These are phyloP conservation scores for Micrastur ruficollis DNA, from an alignment of 2,797 vertebrate genomes.

Conservation along the genomic window DNA sequence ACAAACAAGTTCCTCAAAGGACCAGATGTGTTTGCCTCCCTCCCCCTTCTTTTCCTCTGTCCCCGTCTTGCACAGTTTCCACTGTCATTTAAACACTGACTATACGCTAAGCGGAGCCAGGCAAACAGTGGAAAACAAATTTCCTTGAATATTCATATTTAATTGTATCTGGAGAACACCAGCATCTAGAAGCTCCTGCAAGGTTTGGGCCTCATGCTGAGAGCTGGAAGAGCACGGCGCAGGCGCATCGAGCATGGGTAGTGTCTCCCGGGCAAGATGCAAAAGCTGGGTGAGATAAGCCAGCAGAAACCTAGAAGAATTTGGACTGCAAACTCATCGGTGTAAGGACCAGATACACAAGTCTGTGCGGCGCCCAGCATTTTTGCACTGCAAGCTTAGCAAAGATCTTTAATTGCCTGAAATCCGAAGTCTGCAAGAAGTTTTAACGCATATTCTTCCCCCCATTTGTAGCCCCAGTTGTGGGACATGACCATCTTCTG, in stretches of 20 bases:
- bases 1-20: neutral
- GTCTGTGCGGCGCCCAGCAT: neutral
- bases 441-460: neutral
- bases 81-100: neutral
- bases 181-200: neutral
- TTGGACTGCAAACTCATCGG: neutral
- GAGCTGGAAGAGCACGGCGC: neutral
- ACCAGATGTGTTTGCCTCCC: neutral
- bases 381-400: neutral
- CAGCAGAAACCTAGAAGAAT: neutral
- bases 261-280: neutral
- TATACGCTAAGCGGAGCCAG: neutral
- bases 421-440: neutral
- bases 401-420: neutral
- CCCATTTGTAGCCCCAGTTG: neutral
- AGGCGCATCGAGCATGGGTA: neutral
- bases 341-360: neutral
- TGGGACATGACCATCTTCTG: neutral
- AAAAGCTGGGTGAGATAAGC: neutral
- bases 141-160: neutral
- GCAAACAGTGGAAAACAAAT: neutral
- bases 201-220: neutral
- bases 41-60: neutral
- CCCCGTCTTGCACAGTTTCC: neutral
- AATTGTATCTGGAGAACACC: neutral